These are phyloP conservation scores for Chironomus riparius DNA, from an alignment of 2,888 invertebrate species.

Conservation along the genomic window DNA sequence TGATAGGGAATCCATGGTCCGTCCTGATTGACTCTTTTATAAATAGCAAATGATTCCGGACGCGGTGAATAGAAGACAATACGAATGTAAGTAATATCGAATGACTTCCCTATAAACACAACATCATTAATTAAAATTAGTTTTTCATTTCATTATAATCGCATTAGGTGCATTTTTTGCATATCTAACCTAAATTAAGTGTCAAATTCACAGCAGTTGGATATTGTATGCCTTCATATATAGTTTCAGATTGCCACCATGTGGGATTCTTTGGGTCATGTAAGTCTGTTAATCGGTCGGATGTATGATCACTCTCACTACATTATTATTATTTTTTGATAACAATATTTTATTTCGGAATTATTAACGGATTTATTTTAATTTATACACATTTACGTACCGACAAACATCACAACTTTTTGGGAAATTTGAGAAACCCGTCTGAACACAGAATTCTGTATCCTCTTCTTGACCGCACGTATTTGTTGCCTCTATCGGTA, in stretches of 20 bases:
- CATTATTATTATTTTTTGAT: slow-evolving; percentile 34
- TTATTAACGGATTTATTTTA: too few species aligned
- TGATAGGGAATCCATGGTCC: slow-evolving; percentile 85
- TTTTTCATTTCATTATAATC: neutral
- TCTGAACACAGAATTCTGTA: slow-evolving; percentile 85
- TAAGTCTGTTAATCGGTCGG: slow-evolving; percentile 78
- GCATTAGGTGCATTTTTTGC: neutral
- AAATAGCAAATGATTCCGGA: slow-evolving; percentile 95
- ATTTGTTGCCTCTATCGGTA: slow-evolving; percentile 85
- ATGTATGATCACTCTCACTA: slow-evolving; percentile 51
- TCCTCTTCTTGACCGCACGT: slow-evolving; percentile 85
- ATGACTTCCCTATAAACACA: slow-evolving; percentile 72
- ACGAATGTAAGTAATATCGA: slow-evolving; percentile 93
- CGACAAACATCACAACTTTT: slow-evolving; percentile 78
- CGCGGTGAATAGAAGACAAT: slow-evolving; percentile 90
- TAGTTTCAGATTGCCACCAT: slow-evolving; percentile 98
- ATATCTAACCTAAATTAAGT: slow-evolving; percentile 63
- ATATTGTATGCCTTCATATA: slow-evolving; percentile 86
- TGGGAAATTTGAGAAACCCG: slow-evolving; percentile 59
- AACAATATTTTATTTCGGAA: slow-evolving; percentile 29
- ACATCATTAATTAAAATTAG: neutral
- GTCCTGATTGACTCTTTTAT: slow-evolving; percentile 68
- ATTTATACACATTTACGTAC: slow-evolving; percentile 34
- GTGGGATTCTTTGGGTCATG: slow-evolving; percentile 84
- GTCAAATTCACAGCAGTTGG: slow-evolving; percentile 90